Base-by-base conservation (phyloP, 2,797 vertebrate genomes). In the Liasis olivaceus region DNA sequence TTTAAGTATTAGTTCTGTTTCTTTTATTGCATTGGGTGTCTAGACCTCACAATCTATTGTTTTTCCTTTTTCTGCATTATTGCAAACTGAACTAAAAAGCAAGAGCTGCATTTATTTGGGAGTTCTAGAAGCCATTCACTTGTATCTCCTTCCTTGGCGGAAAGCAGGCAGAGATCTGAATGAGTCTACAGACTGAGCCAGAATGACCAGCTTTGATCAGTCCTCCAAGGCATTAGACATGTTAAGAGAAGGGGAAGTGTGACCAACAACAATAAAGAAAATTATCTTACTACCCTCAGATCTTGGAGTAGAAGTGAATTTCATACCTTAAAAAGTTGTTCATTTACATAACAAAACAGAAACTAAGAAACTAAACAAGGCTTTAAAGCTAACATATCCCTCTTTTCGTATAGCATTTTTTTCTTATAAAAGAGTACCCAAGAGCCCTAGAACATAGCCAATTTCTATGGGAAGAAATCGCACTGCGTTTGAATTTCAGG, bases 21-120 rank as follows among this genome's bases (percentile, higher is more conserved):
- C 88, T 28, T 90, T 14, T 92, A n/a, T 89, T 89, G 87, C 91
- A 87, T 22, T 92, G 54, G 24, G 89, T 15, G 11, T 72, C 42
- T 36, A 59, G 72, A 64, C 84, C 42, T 36, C 0, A 0, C 0
- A 8, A 77, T 84, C 84, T 0, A 0, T 54, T 88, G 64, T 36
- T 15, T 17, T 12, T 58, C 3, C 24, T 13, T 90, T 91, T 66
- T 58, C 54, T 56, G 26, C 31, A 28, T 60, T 7, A 58, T 28
- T 91, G 84, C 84, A 91, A 63, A 59, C 63, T 58, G 47, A 91
- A 5, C 42, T 63, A 56, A 87, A 91, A 69, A 87, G 51, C 54
- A 91, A 56, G 42, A n/a, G 11, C 15, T 60, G 64, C 24, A 12
- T 91, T 91, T 69, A 54, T 85, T 36, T n/a, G 24, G 7, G 63